Evolutionary conservation across 2,888 invertebrate species (phyloP), one percentile per base, ranked within the genome.

Genomic region (Apamea epomidion): DNA sequence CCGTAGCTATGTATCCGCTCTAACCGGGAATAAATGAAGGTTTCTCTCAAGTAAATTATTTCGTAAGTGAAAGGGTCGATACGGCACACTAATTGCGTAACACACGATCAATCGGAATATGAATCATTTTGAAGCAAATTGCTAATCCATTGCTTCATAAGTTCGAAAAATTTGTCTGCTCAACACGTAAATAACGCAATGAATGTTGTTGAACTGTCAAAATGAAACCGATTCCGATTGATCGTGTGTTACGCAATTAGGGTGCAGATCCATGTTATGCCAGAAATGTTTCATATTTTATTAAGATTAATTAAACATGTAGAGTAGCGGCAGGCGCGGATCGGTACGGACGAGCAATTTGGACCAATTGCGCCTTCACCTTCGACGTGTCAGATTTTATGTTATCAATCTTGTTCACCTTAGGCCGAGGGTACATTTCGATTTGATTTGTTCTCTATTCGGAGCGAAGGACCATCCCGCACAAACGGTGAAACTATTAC

Each of bases 321-420:
- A 69, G 73, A 75, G 65, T 64, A 51, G 70, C 65, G 76, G 54
- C 67, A 88, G 68, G 69, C 73, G 74, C 54, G 68, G 60, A 51
- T 32, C 2, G 45, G 62, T 64, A 72, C 62, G 45, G 85, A 51
- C 67, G 72, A 80, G 70, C 42, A 85, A 76, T 73, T 82, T 70
- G 48, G 21, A 76, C n/a, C 70, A 58, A 71, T 74, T 62, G 54
- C 18, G 58, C 21, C n/a, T 62, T 64, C 51, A 80, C 68, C 51
- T 78, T 79, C 21, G 42, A 71, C 73, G 37, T 79, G 69, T 80
- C 81, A 83, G 64, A 74, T 82, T 80, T 72, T 51, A 80, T 68
- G 72, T 73, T 81, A 82, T 82, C 62, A 85, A 82, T 82, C 82
- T 85, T 81, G 73, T 69, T 72, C 85, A 37, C 21, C 8, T 58